Conservation (phyloP, 2,113 vertebrate species). For the Amblyopsis rosae region DNA sequence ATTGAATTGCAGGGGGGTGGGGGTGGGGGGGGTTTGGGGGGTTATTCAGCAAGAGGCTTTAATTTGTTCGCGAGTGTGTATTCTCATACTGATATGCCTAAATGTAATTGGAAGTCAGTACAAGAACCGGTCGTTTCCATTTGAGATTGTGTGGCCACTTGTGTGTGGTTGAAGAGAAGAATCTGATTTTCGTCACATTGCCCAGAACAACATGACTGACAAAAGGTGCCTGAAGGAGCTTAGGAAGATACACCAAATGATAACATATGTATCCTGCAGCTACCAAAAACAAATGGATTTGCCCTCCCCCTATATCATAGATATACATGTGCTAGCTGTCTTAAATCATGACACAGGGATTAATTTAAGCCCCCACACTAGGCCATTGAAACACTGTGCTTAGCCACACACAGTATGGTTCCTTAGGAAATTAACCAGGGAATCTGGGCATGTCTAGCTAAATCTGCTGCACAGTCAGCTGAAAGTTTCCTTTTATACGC, state of each 20-base stretch:
- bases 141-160: conserved; percentile 60
- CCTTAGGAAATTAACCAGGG: conserved; percentile 64
- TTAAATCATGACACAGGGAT: conserved; percentile 55
- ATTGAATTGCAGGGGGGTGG: conserved; percentile 63
- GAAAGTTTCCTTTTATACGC: conserved; percentile 52
- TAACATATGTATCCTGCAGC: conserved; percentile 22
- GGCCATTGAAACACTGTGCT: conserved; percentile 44
- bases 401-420: conserved; percentile 59
- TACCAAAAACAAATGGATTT: conserved; percentile 2
- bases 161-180: conserved; percentile 39
- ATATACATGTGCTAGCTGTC: conserved; percentile 28
- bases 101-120: conserved; percentile 77
- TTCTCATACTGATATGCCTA: conserved; percentile 72
- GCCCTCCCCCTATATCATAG: conserved; percentile 4
- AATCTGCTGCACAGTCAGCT: conserved; percentile 38
- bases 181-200: conserved; percentile 26
- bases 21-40: conserved; percentile 31
- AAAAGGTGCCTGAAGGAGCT: neutral
- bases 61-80: conserved; percentile 76
- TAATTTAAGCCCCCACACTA: conserved; percentile 50
- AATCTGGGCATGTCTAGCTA: conserved; percentile 63
- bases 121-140: conserved; percentile 71
- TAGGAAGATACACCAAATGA: conserved; percentile 12
- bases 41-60: conserved; percentile 74
- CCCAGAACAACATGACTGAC: conserved; percentile 12